Evolutionary conservation across 1,140 invertebrate species (phyloP).

Genomic region (Pseudomyrmex flavicornis): DNA sequence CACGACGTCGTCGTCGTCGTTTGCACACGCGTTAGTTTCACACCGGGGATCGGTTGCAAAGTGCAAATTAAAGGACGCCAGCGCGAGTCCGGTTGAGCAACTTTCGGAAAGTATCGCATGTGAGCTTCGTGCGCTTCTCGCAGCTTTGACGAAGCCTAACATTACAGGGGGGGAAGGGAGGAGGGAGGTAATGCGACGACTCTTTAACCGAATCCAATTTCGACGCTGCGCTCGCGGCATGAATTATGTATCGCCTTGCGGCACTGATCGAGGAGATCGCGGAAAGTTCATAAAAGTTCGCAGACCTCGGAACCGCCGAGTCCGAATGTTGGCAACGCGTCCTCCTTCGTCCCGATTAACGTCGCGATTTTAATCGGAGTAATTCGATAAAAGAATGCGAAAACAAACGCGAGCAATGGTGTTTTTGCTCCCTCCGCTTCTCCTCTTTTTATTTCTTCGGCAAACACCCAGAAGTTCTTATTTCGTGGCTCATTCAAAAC

Average conservation of each 20-base stretch:
- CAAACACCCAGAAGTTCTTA: neutral
- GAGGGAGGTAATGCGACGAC: constrained; percentile 34
- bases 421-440: too few relatives aligned
- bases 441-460: neutral
- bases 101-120: constrained; percentile 33
- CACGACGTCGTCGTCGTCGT: neutral
- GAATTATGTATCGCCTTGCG: constrained; percentile 57
- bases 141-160: constrained; percentile 31
- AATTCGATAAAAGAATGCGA: neutral
- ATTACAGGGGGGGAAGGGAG: neutral
- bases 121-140: constrained; percentile 21
- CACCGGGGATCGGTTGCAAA: constrained; percentile 29
- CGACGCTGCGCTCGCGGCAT: constrained; percentile 37
- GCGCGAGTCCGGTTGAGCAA: constrained; percentile 21
- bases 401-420: neutral
- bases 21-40: neutral
- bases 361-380: too few relatives aligned
- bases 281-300: constrained; percentile 9
- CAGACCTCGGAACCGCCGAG: neutral
- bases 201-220: constrained; percentile 54
- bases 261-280: neutral
- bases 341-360: neutral
- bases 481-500: neutral
- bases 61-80: constrained; percentile 50
- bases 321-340: neutral